Evolutionary conservation across 2,797 vertebrate species (phyloP).

Genomic region (Australoheros facetus): DNA sequence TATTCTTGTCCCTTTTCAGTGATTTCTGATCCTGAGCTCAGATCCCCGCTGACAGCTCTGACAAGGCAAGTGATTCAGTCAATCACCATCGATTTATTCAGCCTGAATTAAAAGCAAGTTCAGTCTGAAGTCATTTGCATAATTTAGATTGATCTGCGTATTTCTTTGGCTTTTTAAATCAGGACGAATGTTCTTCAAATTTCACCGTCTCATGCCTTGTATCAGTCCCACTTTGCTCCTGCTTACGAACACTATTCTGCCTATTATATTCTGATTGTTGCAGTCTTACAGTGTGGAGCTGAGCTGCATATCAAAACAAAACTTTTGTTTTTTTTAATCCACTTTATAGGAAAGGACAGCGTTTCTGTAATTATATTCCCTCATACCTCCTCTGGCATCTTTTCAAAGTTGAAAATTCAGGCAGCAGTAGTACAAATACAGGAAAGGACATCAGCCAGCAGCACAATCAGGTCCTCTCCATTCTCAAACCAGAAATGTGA

Average conservation of each 20-base stretch:
- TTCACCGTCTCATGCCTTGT: not conserved
- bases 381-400: not conserved
- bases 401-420: not conserved
- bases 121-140: not conserved
- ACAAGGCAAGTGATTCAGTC: not conserved
- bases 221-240: not conserved
- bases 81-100: not conserved
- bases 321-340: not conserved
- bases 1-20: not conserved
- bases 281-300: not conserved
- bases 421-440: not conserved
- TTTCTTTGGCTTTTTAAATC: constrained; percentile 1
- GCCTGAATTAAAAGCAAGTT: not conserved
- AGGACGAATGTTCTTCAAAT: not conserved
- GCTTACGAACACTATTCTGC: not conserved
- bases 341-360: not conserved
- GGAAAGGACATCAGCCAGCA: not conserved
- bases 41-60: not conserved
- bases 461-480: too few species aligned
- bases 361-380: not conserved
- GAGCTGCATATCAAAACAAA: not conserved
- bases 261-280: not conserved
- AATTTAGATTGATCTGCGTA: not conserved
- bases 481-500: too few species aligned
- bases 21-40: not conserved